These are phyloP conservation scores for Fregata magnificens DNA, from an alignment of 2,113 vertebrate species.

Conservation along the genomic window DNA sequence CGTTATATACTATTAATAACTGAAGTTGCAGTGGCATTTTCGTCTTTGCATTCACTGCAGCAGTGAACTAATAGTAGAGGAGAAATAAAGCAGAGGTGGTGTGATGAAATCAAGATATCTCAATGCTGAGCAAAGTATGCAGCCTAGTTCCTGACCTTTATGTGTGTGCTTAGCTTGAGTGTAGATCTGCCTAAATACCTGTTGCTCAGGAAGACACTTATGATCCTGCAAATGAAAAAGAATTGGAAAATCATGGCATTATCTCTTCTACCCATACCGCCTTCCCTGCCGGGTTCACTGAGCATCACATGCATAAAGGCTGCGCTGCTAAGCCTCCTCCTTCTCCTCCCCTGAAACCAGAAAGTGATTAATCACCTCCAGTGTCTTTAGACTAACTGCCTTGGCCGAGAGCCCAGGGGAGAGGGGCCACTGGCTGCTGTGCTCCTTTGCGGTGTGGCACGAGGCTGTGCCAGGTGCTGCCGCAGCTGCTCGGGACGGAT, in stretches of 20 bases:
- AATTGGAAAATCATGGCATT: background rate
- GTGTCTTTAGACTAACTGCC: background rate
- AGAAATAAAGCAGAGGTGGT: background rate
- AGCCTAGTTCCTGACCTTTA: background rate
- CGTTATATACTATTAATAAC: background rate
- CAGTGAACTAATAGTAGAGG: background rate
- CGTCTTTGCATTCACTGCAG: background rate
- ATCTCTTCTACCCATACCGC: background rate
- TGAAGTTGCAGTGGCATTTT: background rate
- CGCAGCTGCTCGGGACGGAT: background rate
- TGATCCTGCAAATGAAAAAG: background rate
- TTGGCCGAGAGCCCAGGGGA: background rate
- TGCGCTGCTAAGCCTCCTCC: background rate
- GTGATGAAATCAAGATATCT: background rate
- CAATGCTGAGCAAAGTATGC: background rate
- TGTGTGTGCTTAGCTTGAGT: background rate
- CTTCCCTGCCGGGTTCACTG: background rate
- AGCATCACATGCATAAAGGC: background rate
- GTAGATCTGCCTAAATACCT: background rate
- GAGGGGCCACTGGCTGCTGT: background rate
- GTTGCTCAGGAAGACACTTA: background rate
- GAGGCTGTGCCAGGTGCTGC: background rate
- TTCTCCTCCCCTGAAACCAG: background rate
- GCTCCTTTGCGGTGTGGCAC: background rate
- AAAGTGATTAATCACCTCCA: background rate